These are phyloP conservation scores for Orthonyx spaldingii DNA, from an alignment of 2,113 vertebrate species.

Conservation along the genomic window DNA sequence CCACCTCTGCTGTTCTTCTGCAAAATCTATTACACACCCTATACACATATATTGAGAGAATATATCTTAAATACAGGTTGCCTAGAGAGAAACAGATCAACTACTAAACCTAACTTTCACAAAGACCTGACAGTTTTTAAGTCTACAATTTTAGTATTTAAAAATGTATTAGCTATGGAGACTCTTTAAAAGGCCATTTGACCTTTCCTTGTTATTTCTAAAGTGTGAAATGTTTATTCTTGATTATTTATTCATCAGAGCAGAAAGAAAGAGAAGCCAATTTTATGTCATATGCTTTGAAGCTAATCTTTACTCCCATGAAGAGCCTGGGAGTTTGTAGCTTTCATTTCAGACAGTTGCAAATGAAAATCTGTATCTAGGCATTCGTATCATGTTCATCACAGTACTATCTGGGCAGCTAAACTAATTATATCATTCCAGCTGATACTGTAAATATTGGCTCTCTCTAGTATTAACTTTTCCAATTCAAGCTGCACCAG, in stretches of 20 bases:
- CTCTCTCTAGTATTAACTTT: not conserved
- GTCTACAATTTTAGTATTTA: not conserved
- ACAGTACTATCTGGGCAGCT: not conserved
- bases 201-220: not conserved
- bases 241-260: not conserved
- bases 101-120: not conserved
- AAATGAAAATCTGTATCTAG: constrained; percentile 13
- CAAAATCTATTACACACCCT: not conserved
- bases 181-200: not conserved
- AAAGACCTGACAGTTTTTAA: not conserved
- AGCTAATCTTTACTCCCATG: not conserved
- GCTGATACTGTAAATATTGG: constrained; percentile 3
- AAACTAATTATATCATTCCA: constrained; percentile 15
- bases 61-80: not conserved
- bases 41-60: not conserved
- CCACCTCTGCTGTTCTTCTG: not conserved
- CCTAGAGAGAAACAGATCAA: not conserved
- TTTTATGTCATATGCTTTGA: not conserved
- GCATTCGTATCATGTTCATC: not conserved
- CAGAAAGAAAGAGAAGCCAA: not conserved
- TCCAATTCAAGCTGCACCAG: not conserved
- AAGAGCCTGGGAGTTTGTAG: not conserved
- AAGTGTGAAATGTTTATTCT: not conserved
- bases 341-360: not conserved
- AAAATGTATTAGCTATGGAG: not conserved